Evolutionary conservation across 2,113 vertebrate species (phyloP), one percentile per base, ranked within the genome.

Genomic region (Chunga burmeisteri): DNA sequence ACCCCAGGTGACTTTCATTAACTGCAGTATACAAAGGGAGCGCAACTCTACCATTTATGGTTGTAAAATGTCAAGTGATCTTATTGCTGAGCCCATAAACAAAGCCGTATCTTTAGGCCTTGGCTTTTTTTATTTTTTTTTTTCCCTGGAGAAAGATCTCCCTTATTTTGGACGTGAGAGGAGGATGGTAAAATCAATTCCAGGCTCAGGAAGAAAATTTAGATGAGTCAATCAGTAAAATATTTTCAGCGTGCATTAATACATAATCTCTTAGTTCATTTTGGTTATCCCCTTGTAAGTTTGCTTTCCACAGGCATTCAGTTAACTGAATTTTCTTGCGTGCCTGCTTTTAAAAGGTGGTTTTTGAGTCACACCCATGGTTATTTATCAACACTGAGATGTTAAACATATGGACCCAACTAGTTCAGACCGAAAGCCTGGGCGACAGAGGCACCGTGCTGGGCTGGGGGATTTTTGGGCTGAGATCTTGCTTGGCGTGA

Each of bases 1-100:
- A 47, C 89, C 96, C 93, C 95, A 97, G 82, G 94, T 86, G 98
- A 93, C 97, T 97, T 97, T 93, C 93, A 91, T 98, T 97, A 97
- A 90, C 92, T 78, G 25, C 82, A 36, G 10, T 62, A 61, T 86
- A 94, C 96, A 88, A 87, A 96, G 84, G 62, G 75, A 95, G 53
- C 72, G 42, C 74, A n/a, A 88, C 92, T 96, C 98, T 98, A 92
- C 98, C 98, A 98, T 98, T 98, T 98, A 98, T 98, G 98, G 98
- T 89, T 96, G 93, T 95, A 83, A 96, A 97, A 82, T 93, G 92
- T 88, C 87, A 56, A 97, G 94, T 34, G 93, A 73, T 94, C 94
- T 83, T 91, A 61, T 58, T 81, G 82, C 87, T 3, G 86, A 88
- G 81, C 92, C 72, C 63, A 30, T 93, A 93, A 96, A 94, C 94